These are phyloP conservation scores for Labeo rohita DNA, from an alignment of 2,113 vertebrate genomes.

Conservation along the genomic window DNA sequence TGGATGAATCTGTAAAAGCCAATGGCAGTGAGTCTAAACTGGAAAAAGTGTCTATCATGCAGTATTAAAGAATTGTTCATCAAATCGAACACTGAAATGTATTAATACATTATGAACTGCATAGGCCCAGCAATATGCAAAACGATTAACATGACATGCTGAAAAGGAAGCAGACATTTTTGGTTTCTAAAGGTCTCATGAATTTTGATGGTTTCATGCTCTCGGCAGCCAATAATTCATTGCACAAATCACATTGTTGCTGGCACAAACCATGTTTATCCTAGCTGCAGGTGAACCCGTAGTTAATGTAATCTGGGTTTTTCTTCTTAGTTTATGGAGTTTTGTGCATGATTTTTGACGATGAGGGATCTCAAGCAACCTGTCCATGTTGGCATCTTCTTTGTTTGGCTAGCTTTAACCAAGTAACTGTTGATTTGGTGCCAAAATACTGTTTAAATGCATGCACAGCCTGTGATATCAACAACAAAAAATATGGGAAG, in stretches of 20 bases:
- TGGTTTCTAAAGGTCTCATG: conserved; percentile 26
- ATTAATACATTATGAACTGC: neutral
- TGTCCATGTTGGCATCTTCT: neutral
- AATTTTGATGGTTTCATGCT: conserved; percentile 14
- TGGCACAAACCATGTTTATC: conserved; percentile 22
- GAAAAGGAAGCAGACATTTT: conserved; percentile 17
- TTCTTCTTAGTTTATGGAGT: neutral
- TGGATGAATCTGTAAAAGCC: neutral
- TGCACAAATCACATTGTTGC: conserved; percentile 18
- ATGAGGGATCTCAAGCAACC: conserved; percentile 13
- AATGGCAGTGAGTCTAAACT: neutral
- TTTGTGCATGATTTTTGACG: neutral
- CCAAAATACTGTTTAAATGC: conserved; percentile 6
- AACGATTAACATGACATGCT: conserved; percentile 7
- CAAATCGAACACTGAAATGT: neutral
- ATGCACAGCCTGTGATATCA: neutral
- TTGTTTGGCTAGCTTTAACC: neutral
- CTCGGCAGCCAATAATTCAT: neutral
- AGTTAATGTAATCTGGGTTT: neutral
- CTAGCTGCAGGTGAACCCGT: neutral
- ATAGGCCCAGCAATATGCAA: neutral
- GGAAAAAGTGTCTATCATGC: neutral
- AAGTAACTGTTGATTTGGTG: neutral
- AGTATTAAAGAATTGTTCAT: neutral
- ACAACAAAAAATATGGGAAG: neutral